Base-by-base conservation (phyloP, 92 coral and sea anemone species). In the Porites cylindrica region DNA sequence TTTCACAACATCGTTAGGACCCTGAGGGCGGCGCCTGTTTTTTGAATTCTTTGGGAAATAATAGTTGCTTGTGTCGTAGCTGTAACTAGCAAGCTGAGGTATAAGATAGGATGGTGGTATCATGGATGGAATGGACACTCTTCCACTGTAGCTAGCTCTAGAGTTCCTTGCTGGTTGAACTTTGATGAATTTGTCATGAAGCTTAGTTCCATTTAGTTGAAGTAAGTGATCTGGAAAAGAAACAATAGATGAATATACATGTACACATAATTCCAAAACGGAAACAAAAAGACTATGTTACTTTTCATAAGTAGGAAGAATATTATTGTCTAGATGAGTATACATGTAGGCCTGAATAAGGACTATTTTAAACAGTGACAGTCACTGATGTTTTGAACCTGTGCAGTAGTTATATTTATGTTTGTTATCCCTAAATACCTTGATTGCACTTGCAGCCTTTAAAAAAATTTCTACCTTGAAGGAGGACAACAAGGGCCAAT, bases 131-230 rank as follows among this genome's bases (percentile, higher is more conserved):
- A 82, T 91, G 24, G 51, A 19, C 3, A 83, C 91, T 67, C 74
- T 77, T 47, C 88, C 85, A 52, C 85, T 73, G 51, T 65, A 80
- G 51, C 87, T 80, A 38, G 85, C 80, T 56, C 73, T 66, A n/a
- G 90, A 80, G 76, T 71, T 76, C 76, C 87, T 92, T 21, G 98
- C 98, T 7, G 92, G 91, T 78, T 97, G 97, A 66, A 97, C 95
- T 26, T 87, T 86, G 71, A 97, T 95, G 88, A 90, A 73, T 88
- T 87, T 91, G 63, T 92, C 98, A 61, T 93, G 80, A 68, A 91
- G 91, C 69, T 92, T 91, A 0, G 97, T 92, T 11, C 98, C 96
- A 91, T 97, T 94, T 10, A 93, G 81, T 51, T 94, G 94, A 52
- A 90, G 83, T 67, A 97, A 69, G 38, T 93, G 93, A 53, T 87